Evolutionary conservation across 1,140 invertebrate species (phyloP), one percentile per base, ranked within the genome.

Genomic region (Sinella curviseta): DNA sequence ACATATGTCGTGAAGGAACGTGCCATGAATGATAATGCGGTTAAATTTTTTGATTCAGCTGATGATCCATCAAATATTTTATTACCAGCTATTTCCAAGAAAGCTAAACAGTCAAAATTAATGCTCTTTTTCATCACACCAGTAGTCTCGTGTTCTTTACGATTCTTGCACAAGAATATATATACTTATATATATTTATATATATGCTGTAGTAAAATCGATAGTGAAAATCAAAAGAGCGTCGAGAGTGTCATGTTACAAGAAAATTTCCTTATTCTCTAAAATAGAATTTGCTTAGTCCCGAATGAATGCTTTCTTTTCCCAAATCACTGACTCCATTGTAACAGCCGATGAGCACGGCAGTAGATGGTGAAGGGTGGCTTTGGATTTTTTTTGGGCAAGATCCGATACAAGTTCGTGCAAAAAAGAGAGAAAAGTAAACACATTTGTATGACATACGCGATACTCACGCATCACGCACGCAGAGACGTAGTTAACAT

Each of bases 51-150:
- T 17, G 57, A 65, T 26, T 65, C 57, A 26, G 8, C 26, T 70
- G 65, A 70, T 70, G 65, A 70, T 70, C 65, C 65, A 70, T 70
- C 65, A 70, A 70, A 31, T 33, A 12, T 70, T 70, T 70, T 60
- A 60, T 60, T 60, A 60, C 57, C 24, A 48, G 39, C 39, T 12
- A 48, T 48, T 48, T 48, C 39, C 20, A 20, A 48, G 39, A 48
- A 48, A 48, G 39, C 20, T 20, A 48, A 48, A 8, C 39, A 48
- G 8, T 48, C 39, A 48, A 48, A 8, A 48, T 48, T 48, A 48
- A 48, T 20, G 8, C 20, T 48, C 39, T 20, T 20, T 48, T 48
- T 20, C 39, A 48, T 12, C 8, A 48, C 39, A 20, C 8, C 8
- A 48, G 8, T 20, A 8, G 39, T 12, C 20, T 8, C 39, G 20